These are phyloP conservation scores for Gnatocerus cornutus DNA, from an alignment of 2,888 invertebrate species.

Conservation along the genomic window DNA sequence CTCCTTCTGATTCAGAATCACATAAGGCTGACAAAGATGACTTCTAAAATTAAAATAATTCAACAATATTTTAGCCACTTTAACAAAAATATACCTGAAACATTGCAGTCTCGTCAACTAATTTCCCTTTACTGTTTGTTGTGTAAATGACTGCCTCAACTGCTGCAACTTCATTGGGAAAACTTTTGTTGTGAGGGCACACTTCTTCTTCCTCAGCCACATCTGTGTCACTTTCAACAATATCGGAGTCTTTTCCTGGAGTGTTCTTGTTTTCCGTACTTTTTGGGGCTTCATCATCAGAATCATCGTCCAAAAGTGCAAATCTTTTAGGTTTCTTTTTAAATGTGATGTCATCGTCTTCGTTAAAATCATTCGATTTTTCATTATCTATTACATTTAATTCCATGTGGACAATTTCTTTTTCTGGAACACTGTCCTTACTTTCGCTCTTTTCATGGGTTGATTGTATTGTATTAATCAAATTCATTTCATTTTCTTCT, in stretches of 20 bases:
- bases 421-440: constrained; percentile 56
- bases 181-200: constrained; percentile 50
- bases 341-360: not conserved
- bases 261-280: not conserved
- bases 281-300: constrained; percentile 46
- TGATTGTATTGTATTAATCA: constrained; percentile 16
- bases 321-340: constrained; percentile 5
- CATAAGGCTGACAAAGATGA: constrained; percentile 70
- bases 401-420: constrained; percentile 14
- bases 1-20: constrained; percentile 74
- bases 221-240: constrained; percentile 9
- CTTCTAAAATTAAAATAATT: constrained; percentile 54
- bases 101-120: constrained; percentile 5
- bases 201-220: constrained; percentile 24
- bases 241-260: not conserved
- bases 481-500: constrained; percentile 42
- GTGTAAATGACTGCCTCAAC: constrained; percentile 47
- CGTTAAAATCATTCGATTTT: not conserved
- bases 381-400: not conserved
- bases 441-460: constrained; percentile 35
- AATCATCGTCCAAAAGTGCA: constrained; percentile 40
- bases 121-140: constrained; percentile 52
- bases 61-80: constrained; percentile 1
- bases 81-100: not conserved
- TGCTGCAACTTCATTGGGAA: constrained; percentile 45